Evolutionary conservation across 1,140 invertebrate genomes (phyloP).

Genomic region (Glossosoma conforme): DNA sequence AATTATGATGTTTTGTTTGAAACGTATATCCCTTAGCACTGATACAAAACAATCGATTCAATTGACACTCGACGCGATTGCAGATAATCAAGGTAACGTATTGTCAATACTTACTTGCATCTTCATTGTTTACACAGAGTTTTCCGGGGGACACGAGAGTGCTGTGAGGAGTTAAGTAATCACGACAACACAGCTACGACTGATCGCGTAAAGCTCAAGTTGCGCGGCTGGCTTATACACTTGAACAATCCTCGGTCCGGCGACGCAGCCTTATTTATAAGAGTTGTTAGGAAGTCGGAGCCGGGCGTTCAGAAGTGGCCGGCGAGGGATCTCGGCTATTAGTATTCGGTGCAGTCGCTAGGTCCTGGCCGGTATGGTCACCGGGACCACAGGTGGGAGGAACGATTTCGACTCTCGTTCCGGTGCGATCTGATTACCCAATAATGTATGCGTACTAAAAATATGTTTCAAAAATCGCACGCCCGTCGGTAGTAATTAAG

Average conservation of each 20-base stretch:
- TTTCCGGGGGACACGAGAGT: no score
- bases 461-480: constrained; percentile 8
- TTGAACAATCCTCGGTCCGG: constrained; percentile 20
- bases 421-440: constrained; percentile 21
- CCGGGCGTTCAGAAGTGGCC: constrained; percentile 1
- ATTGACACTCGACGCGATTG: no score
- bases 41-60: no score
- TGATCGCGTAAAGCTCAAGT: constrained; percentile 16
- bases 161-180: no score
- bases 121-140: no score
- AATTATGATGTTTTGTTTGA: no score
- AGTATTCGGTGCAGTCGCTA: neutral
- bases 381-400: constrained; percentile 2
- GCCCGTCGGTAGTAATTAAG: neutral
- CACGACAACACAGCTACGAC: no score
- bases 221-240: constrained; percentile 10
- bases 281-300: constrained; percentile 20
- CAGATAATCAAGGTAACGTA: no score
- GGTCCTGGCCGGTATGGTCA: neutral
- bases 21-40: no score
- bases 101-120: no score
- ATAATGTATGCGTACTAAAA: constrained; percentile 14
- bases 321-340: constrained; percentile 1
- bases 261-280: constrained; percentile 29
- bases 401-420: constrained; percentile 21